Conservation (phyloP, 1,140 invertebrate species). For the Aphelenchoides fujianensis region DNA sequence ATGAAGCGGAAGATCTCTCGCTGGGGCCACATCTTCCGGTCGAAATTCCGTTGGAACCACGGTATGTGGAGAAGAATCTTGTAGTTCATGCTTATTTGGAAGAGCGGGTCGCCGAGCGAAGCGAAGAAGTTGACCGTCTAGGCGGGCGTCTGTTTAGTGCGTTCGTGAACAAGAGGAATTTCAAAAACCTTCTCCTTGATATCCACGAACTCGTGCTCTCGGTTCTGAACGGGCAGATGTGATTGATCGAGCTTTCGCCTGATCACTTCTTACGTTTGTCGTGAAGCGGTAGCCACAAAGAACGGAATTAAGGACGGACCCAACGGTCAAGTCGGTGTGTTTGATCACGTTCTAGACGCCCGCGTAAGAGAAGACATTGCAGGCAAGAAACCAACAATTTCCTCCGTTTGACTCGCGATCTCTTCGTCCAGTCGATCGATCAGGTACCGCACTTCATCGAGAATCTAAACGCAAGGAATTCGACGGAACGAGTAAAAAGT, state of each 20-base stretch:
- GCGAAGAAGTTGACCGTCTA: neutral
- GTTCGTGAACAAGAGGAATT: no score
- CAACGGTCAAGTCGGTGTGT: slow-evolving; percentile 17
- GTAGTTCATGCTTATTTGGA: neutral
- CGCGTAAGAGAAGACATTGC: no score
- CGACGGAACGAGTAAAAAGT: no score
- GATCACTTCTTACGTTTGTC: slow-evolving; percentile 6
- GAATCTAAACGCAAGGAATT: neutral
- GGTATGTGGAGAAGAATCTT: neutral
- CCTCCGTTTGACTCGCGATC: neutral
- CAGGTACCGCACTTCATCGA: neutral
- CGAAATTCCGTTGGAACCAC: neutral
- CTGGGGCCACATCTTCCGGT: neutral
- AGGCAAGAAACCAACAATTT: no score
- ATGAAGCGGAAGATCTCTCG: neutral
- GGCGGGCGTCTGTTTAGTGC: no score
- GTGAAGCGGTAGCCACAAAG: slow-evolving; percentile 25
- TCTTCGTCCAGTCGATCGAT: neutral
- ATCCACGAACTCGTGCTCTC: neutral
- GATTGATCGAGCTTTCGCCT: neutral
- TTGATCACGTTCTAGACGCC: neutral
- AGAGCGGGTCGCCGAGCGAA: neutral
- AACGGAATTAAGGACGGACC: slow-evolving; percentile 23
- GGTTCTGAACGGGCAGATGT: neutral
- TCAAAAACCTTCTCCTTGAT: slow-evolving; percentile 16